A percentile compares a stretch with the other conserved stretches of the same genome.
phyloP scores from a whole-genome alignment of 2,888 invertebrate genomes.

The Diarsia brunnea region DNA sequence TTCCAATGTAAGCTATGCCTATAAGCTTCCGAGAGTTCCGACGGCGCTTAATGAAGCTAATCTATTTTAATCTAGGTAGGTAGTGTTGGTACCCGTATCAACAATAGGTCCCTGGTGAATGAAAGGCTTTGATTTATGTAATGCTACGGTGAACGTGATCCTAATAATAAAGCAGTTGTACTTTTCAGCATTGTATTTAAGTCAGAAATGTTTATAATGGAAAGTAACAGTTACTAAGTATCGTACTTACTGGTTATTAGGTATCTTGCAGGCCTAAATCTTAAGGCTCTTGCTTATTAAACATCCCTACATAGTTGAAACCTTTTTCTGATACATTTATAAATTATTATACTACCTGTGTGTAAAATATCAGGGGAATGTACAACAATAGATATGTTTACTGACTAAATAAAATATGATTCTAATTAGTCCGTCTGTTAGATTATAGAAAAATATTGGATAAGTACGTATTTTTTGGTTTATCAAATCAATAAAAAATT shows the following conservation, averaged over 20 bases:
- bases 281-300: neutral
- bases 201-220: neutral
- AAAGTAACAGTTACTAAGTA: neutral
- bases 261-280: too few relatives aligned
- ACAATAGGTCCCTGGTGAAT: slow-evolving; percentile 10
- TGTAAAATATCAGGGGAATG: neutral
- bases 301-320: neutral
- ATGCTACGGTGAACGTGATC: neutral
- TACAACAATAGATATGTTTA: too few relatives aligned
- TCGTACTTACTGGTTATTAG: too few relatives aligned
- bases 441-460: too few relatives aligned
- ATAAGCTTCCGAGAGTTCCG: slow-evolving; percentile 62
- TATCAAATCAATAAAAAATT: too few relatives aligned
- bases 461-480: too few relatives aligned
- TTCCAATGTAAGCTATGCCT: slow-evolving; percentile 66
- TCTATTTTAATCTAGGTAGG: slow-evolving; percentile 49
- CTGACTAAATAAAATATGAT: too few relatives aligned
- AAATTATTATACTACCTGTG: neutral
- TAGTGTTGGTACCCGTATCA: neutral
- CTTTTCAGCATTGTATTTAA: slow-evolving; percentile 3
- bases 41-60: slow-evolving; percentile 48
- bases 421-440: too few relatives aligned
- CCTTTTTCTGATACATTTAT: neutral
- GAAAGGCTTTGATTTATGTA: neutral
- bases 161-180: neutral